phyloP scores from a whole-genome alignment of 2,888 invertebrate species.

The Athrips mouffetella region DNA sequence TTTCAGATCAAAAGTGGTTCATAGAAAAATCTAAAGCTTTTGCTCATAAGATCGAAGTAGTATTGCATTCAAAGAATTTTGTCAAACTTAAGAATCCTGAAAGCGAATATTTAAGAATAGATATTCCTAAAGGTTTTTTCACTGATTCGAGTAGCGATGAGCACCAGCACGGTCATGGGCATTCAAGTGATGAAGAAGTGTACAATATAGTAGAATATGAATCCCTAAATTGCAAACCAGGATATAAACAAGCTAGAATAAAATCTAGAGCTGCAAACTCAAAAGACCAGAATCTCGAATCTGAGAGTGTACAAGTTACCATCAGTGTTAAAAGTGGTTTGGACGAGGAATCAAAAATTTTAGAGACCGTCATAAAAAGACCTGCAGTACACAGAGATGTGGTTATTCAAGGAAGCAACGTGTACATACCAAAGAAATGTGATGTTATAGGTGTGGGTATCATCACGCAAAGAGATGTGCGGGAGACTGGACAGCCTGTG shows the following conservation, averaged over 20 bases:
- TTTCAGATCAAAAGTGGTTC: slow-evolving; percentile 49
- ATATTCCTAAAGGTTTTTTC: slow-evolving; percentile 60
- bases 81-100: slow-evolving; percentile 27
- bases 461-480: slow-evolving; percentile 48
- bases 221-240: background rate
- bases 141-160: slow-evolving; percentile 41
- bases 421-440: slow-evolving; percentile 41
- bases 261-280: slow-evolving; percentile 15
- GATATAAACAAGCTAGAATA: background rate
- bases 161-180: slow-evolving; percentile 31
- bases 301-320: slow-evolving; percentile 36
- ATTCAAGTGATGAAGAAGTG: slow-evolving; percentile 57
- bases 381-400: slow-evolving; percentile 41
- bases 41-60: slow-evolving; percentile 50
- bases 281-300: slow-evolving; percentile 26
- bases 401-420: slow-evolving; percentile 45
- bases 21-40: slow-evolving; percentile 54
- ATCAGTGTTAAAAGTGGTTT: slow-evolving; percentile 36
- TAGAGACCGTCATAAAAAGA: slow-evolving; percentile 36
- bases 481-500: slow-evolving; percentile 44
- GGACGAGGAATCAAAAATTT: slow-evolving; percentile 32
- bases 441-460: slow-evolving; percentile 55
- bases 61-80: slow-evolving; percentile 48
- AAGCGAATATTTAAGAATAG: slow-evolving; percentile 53
- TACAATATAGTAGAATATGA: slow-evolving; percentile 59